A percentile compares a stretch with the other conserved stretches of the same genome.
Conservation (phyloP, 2,888 invertebrate genomes). For the Alviniconcha strummeri region DNA sequence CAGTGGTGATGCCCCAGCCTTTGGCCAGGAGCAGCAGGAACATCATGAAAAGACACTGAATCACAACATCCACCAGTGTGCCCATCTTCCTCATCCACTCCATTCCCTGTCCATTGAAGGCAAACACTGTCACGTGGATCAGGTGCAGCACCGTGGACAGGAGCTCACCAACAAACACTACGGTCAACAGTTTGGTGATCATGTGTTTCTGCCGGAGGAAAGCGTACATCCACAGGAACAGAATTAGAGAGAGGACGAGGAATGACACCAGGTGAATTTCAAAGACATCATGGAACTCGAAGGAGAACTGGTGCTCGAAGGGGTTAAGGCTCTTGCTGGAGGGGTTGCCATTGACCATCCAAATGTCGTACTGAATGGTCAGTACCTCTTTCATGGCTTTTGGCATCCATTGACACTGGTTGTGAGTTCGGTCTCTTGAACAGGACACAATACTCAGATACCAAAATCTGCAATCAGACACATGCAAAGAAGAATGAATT, state of each 20-base stretch:
- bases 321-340: conserved; percentile 85
- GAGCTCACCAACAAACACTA: conserved; percentile 89
- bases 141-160: conserved; percentile 90
- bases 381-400: conserved; percentile 43
- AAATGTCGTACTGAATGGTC: conserved; percentile 88
- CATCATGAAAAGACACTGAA: conserved; percentile 94
- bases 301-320: conserved; percentile 95
- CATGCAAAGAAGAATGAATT: not conserved
- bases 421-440: conserved; percentile 79
- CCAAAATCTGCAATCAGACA: conserved; percentile 85
- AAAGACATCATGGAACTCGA: conserved; percentile 89
- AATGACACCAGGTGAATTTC: conserved; percentile 93
- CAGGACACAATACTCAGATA: conserved; percentile 96
- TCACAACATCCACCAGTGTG: conserved; percentile 92
- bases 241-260: conserved; percentile 86
- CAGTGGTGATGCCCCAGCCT: conserved; percentile 96
- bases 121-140: conserved; percentile 91
- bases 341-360: conserved; percentile 97
- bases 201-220: conserved; percentile 91
- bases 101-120: conserved; percentile 91
- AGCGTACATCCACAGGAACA: conserved; percentile 93
- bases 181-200: conserved; percentile 91
- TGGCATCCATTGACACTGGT: conserved; percentile 61
- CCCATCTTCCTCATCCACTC: conserved; percentile 88
- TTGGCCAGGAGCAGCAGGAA: conserved; percentile 92